A percentile compares a stretch with the other conserved stretches of the same genome.
phyloP scores from a whole-genome alignment of 2,888 invertebrate species.

The Drosophila austrosaltans region DNA sequence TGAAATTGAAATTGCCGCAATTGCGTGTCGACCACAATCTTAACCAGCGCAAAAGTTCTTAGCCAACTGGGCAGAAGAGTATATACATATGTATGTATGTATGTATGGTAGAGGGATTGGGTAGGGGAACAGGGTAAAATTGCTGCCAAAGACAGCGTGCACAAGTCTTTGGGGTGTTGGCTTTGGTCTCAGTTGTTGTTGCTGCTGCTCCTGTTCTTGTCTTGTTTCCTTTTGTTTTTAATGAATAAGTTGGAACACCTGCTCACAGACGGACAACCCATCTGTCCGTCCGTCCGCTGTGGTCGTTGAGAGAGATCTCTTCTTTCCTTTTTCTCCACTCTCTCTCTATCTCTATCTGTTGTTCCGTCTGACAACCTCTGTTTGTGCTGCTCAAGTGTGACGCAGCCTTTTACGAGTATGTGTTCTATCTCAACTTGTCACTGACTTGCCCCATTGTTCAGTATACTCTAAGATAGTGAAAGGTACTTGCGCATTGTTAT shows the following conservation, averaged over 20 bases:
- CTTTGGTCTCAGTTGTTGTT: slow-evolving; percentile 25
- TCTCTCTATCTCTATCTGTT: slow-evolving; percentile 12
- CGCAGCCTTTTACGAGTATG: slow-evolving; percentile 45
- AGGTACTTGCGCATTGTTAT: slow-evolving; percentile 1
- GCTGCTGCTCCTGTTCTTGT: slow-evolving; percentile 27
- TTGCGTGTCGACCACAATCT: slow-evolving; percentile 76
- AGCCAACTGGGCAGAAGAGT: slow-evolving; percentile 47
- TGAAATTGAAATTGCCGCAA: slow-evolving; percentile 77
- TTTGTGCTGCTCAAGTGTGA: slow-evolving; percentile 56
- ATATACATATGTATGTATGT: too few species aligned
- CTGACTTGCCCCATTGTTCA: slow-evolving; percentile 45
- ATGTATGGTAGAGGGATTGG: too few species aligned
- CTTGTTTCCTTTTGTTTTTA: slow-evolving; percentile 71
- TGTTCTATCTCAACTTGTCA: slow-evolving; percentile 60
- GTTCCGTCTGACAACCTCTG: slow-evolving; percentile 37
- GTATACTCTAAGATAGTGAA: slow-evolving; percentile 35
- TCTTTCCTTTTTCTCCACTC: neutral
- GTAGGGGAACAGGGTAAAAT: slow-evolving; percentile 35
- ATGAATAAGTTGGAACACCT: slow-evolving; percentile 76
- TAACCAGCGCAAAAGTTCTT: slow-evolving; percentile 33
- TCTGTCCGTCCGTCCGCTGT: slow-evolving; percentile 4
- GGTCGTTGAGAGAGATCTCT: slow-evolving; percentile 54
- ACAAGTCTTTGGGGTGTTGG: slow-evolving; percentile 24
- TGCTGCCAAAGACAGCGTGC: slow-evolving; percentile 25
- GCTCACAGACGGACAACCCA: slow-evolving; percentile 54